Percentiles rank a stretch among this genome's conserved stretches.
These are phyloP conservation scores for Gryon sp. DNA, from an alignment of 1,140 invertebrate genomes.

Conservation along the genomic window DNA sequence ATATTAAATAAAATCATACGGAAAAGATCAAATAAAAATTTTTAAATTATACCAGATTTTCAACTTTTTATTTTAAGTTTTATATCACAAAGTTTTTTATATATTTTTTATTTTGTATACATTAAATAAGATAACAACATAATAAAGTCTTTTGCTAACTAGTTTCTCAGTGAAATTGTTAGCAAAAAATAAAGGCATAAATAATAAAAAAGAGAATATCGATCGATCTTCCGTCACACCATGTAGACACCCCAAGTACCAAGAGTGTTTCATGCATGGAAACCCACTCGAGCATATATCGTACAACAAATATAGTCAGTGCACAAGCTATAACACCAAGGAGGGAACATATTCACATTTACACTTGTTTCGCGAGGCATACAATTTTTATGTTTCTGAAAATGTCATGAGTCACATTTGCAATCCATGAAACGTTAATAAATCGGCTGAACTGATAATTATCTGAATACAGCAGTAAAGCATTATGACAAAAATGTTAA, in stretches of 20 bases:
- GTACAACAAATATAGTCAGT: constrained; percentile 56
- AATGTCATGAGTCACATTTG: constrained; percentile 49
- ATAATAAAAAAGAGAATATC: constrained; percentile 55
- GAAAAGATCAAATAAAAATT: too few species aligned
- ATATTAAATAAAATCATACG: too few species aligned
- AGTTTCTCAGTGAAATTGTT: constrained; percentile 13
- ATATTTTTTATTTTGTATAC: too few species aligned
- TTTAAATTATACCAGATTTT: too few species aligned
- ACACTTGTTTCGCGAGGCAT: constrained; percentile 45
- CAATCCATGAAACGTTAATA: constrained; percentile 40
- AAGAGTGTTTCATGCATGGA: constrained; percentile 54
- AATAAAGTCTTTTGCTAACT: constrained; percentile 8
- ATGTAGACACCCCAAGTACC: constrained; percentile 55
- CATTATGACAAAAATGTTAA: neutral
- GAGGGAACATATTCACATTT: constrained; percentile 50
- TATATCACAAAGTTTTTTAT: too few species aligned
- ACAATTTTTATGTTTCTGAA: constrained; percentile 61
- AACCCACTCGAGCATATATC: constrained; percentile 50
- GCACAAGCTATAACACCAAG: constrained; percentile 22
- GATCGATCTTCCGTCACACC: constrained; percentile 58
- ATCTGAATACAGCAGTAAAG: neutral
- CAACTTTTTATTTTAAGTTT: too few species aligned
- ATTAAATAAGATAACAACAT: constrained; percentile 13
- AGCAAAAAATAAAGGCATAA: constrained; percentile 20
- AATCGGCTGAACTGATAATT: constrained; percentile 38